These are phyloP conservation scores for Pediacus dermestoides DNA, from an alignment of 2,888 invertebrate genomes.

Conservation along the genomic window DNA sequence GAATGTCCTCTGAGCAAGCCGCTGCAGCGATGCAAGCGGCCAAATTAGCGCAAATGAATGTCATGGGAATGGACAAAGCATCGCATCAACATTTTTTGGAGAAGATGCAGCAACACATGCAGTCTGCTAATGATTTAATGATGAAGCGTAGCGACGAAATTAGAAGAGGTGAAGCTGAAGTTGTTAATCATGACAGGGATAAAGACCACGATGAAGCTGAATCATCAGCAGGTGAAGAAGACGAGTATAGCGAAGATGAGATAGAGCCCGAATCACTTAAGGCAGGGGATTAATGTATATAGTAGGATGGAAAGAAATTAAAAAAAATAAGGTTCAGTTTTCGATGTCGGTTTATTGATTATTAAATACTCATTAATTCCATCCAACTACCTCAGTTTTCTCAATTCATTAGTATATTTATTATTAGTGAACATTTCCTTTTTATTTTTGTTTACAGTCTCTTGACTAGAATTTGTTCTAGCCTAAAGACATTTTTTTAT, in stretches of 20 bases:
- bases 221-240: conserved; percentile 57
- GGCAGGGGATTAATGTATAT: conserved; percentile 46
- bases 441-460: conserved; percentile 24
- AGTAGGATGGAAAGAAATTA: conserved; percentile 29
- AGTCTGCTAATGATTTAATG: conserved; percentile 53
- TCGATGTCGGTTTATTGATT: too few relatives aligned
- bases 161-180: conserved; percentile 53
- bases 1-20: conserved; percentile 61
- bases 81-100: conserved; percentile 60
- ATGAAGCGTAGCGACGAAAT: conserved; percentile 54
- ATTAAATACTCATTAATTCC: conserved; percentile 53
- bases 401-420: conserved; percentile 36
- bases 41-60: conserved; percentile 74
- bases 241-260: conserved; percentile 53
- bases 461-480: too few relatives aligned
- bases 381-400: conserved; percentile 68
- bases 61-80: conserved; percentile 54
- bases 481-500: too few relatives aligned
- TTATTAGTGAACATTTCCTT: conserved; percentile 6
- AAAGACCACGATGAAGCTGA: conserved; percentile 49
- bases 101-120: conserved; percentile 62
- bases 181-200: conserved; percentile 55
- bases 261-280: conserved; percentile 50
- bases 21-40: conserved; percentile 72
- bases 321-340: conserved; percentile 24